Evolutionary conservation across 2,888 invertebrate species (phyloP).

Genomic region (Biston betularia): DNA sequence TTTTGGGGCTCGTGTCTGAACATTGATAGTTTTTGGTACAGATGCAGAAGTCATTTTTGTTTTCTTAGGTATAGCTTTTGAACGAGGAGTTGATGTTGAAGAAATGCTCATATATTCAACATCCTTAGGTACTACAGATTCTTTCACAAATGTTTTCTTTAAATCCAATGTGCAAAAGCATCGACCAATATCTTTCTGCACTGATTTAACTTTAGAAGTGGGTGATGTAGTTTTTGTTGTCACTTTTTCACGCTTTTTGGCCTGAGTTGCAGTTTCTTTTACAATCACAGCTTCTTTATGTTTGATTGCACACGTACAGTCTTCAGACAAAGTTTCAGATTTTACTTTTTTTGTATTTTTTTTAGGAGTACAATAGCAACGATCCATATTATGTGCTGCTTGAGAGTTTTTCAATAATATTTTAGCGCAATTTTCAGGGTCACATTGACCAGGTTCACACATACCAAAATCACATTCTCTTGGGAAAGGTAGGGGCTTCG

Average conservation of each 20-base stretch:
- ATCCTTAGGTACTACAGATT: background rate
- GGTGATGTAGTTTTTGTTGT: slow-evolving; percentile 5
- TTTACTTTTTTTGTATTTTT: slow-evolving; percentile 1
- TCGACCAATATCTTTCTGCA: slow-evolving; percentile 1
- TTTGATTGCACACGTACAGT: background rate
- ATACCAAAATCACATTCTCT: slow-evolving; percentile 34
- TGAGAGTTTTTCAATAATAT: slow-evolving; percentile 24
- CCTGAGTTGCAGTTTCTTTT: slow-evolving; percentile 4
- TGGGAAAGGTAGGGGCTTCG: slow-evolving; percentile 35
- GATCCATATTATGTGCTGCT: slow-evolving; percentile 23
- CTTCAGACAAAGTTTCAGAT: background rate
- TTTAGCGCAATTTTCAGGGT: slow-evolving; percentile 20
- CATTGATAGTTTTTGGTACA: slow-evolving; percentile 17
- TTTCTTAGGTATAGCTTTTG: background rate
- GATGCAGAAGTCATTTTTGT: slow-evolving; percentile 17
- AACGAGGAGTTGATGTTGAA: background rate
- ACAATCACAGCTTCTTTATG: background rate
- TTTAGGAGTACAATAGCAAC: slow-evolving; percentile 22
- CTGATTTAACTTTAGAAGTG: background rate
- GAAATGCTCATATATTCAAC: background rate
- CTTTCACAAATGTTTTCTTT: slow-evolving; percentile 6
- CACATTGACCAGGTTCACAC: slow-evolving; percentile 25
- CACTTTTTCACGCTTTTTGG: background rate
- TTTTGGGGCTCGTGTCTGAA: slow-evolving; percentile 5
- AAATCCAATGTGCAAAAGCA: slow-evolving; percentile 15